phyloP scores from a whole-genome alignment of 2,888 invertebrate species.

The Parthenolecanium corni region DNA sequence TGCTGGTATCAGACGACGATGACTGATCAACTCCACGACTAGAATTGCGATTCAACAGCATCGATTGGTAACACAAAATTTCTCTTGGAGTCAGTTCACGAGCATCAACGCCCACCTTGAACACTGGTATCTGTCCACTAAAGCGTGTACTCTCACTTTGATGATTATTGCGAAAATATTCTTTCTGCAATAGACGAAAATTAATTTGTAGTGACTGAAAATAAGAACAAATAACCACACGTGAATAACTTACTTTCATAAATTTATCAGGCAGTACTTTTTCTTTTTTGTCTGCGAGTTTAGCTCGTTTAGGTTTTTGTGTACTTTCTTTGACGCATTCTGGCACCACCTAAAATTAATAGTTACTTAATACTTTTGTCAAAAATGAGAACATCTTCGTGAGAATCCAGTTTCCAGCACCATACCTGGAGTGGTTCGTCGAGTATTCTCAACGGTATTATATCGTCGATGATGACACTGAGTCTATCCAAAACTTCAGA shows the following conservation, averaged over 20 bases:
- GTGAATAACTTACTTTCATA: neutral
- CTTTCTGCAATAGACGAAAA: constrained; percentile 1
- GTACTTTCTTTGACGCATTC: constrained; percentile 2
- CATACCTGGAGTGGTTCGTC: constrained; percentile 36
- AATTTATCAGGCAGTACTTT: neutral
- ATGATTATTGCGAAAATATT: constrained; percentile 1
- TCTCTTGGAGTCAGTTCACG: constrained; percentile 15
- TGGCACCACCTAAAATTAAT: constrained; percentile 8
- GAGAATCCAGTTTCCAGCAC: neutral
- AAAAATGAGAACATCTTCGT: neutral
- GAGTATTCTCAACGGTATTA: constrained; percentile 33
- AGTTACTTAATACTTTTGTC: no score
- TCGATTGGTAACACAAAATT: constrained; percentile 6
- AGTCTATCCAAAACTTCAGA: constrained; percentile 52
- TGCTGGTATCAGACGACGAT: no score
- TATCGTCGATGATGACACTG: constrained; percentile 42
- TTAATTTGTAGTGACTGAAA: neutral
- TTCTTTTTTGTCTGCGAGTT: neutral
- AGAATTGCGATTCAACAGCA: neutral
- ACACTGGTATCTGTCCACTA: constrained; percentile 12
- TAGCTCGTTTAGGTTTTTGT: constrained; percentile 1
- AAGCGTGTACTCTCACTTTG: neutral
- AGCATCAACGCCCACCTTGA: constrained; percentile 17
- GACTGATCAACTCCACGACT: neutral
- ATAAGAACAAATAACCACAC: neutral